Conservation (phyloP, 1,140 invertebrate species). For the Lordiphosa stackelbergi region DNA sequence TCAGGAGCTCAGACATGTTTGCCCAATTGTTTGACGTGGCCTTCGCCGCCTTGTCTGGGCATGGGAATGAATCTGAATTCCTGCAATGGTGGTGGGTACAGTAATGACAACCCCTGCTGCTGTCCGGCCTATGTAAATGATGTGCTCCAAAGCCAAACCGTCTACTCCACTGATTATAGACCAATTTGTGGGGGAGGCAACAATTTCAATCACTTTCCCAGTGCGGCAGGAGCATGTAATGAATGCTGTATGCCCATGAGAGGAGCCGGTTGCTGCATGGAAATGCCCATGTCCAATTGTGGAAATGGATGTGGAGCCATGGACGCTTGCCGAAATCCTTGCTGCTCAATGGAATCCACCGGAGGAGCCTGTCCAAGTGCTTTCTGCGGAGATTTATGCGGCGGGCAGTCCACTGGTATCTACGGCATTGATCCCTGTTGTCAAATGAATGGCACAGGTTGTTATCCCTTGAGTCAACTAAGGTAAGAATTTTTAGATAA, state of each 20-base stretch:
- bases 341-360: background rate
- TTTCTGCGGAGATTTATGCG: slow-evolving; percentile 1
- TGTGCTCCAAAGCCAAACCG: slow-evolving; percentile 16
- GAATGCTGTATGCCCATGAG: slow-evolving; percentile 6
- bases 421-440: background rate
- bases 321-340: background rate
- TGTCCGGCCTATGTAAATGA: slow-evolving; percentile 9
- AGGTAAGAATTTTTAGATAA: slow-evolving; percentile 1
- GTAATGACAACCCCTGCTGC: background rate
- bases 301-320: background rate
- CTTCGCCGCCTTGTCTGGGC: slow-evolving; percentile 5
- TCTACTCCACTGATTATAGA: slow-evolving; percentile 36
- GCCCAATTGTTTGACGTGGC: slow-evolving; percentile 4
- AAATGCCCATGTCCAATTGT: background rate
- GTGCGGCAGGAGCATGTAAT: background rate
- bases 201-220: slow-evolving; percentile 18
- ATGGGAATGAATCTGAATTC: background rate
- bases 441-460: background rate
- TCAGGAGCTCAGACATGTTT: background rate
- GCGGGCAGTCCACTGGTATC: slow-evolving; percentile 1
- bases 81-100: background rate
- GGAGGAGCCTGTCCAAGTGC: background rate
- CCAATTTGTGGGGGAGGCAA: slow-evolving; percentile 9
- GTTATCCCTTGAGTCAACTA: background rate
- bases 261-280: background rate